phyloP scores from a whole-genome alignment of 1,140 invertebrate genomes.

The Drosophila serrata region DNA sequence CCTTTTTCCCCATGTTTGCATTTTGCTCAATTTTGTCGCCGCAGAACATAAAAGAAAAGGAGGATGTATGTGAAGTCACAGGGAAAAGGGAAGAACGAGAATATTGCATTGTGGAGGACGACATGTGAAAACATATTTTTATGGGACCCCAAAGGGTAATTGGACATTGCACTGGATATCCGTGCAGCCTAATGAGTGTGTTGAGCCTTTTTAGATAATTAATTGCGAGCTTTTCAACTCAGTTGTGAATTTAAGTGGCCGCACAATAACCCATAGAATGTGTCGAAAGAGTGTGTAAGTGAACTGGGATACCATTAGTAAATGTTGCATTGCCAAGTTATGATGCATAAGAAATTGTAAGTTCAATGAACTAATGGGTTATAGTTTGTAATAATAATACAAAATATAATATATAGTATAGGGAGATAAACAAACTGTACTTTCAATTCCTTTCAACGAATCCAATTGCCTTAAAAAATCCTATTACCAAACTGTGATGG shows the following conservation, averaged over 20 bases:
- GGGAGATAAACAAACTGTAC: background rate
- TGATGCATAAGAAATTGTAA: background rate
- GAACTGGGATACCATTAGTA: too few species aligned
- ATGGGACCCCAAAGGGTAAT: conserved; percentile 60
- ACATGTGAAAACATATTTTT: conserved; percentile 65
- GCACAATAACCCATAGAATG: background rate
- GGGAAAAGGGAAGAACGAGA: conserved; percentile 15
- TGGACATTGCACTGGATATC: conserved; percentile 46
- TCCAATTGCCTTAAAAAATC: background rate
- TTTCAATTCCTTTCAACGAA: background rate
- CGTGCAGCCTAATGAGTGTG: conserved; percentile 53
- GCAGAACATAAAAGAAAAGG: conserved; percentile 47
- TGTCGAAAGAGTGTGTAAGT: background rate
- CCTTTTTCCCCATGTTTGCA: conserved; percentile 44
- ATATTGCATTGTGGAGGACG: conserved; percentile 49
- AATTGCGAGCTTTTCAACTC: conserved; percentile 58
- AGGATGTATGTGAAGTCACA: background rate
- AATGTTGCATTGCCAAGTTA: background rate
- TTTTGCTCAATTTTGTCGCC: conserved; percentile 61
- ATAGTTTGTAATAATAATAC: background rate
- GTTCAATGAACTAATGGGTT: background rate
- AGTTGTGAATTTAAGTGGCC: conserved; percentile 36
- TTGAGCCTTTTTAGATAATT: conserved; percentile 60
- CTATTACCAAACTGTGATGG: conserved; percentile 10
- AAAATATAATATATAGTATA: background rate